Evolutionary conservation across 2,797 vertebrate genomes (phyloP).

Genomic region (Anguilla pacifica): DNA sequence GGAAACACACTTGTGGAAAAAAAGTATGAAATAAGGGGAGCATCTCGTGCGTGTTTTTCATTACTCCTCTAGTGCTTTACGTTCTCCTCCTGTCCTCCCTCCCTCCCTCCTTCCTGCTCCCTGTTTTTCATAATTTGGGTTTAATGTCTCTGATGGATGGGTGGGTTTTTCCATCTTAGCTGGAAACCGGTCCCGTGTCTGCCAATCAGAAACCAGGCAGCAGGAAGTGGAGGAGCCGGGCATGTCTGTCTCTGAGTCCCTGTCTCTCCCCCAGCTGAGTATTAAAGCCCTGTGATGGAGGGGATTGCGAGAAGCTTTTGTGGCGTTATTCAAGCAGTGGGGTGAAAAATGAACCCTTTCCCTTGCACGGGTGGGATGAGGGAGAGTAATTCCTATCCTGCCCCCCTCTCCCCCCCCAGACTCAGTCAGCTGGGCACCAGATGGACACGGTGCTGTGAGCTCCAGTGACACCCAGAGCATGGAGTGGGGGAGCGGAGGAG

Average conservation of each 20-base stretch:
- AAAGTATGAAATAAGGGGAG: slow-evolving; percentile 14
- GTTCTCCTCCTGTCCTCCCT: background rate
- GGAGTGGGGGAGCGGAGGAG: slow-evolving; percentile 29
- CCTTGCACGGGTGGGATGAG: slow-evolving; percentile 40
- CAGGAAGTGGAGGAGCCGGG: slow-evolving; percentile 22
- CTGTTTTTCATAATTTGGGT: slow-evolving; percentile 45
- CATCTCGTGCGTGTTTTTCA: slow-evolving; percentile 2
- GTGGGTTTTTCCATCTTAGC: slow-evolving; percentile 27
- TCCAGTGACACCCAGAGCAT: background rate
- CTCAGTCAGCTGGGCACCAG: slow-evolving; percentile 63
- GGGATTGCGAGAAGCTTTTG: slow-evolving; percentile 32
- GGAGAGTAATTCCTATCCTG: slow-evolving; percentile 35
- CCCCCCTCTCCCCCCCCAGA: background rate
- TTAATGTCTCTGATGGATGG: slow-evolving; percentile 36
- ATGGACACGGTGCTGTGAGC: slow-evolving; percentile 46
- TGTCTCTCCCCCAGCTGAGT: slow-evolving; percentile 27
- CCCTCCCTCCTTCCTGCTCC: slow-evolving; percentile 30
- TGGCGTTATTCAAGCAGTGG: slow-evolving; percentile 50
- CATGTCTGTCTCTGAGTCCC: background rate
- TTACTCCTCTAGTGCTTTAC: slow-evolving; percentile 18
- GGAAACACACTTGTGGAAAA: slow-evolving; percentile 21
- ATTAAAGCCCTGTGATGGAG: background rate
- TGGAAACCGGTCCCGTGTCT: background rate
- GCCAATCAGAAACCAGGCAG: slow-evolving; percentile 22
- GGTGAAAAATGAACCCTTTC: slow-evolving; percentile 44